Evolutionary conservation across 2,797 vertebrate genomes (phyloP), one percentile per base, ranked within the genome.

Genomic region (Ctenosaura bakeri): DNA sequence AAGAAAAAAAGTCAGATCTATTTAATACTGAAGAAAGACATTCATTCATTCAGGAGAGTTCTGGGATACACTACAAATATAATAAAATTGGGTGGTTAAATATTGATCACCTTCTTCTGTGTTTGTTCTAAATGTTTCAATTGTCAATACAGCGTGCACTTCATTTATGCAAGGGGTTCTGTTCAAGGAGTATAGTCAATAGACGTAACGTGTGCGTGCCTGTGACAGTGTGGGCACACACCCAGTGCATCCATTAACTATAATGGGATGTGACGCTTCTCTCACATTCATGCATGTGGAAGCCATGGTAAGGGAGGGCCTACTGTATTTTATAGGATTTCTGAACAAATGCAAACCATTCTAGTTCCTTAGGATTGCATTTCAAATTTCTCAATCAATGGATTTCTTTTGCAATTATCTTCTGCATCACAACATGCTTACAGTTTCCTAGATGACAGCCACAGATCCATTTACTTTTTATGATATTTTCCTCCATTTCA

Each of bases 11-110:
- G 38, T 89, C 74, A 95, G 91, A 94, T 50, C 76, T 94, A 95
- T 94, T 38, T 88, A 88, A 93, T 66, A 91, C 84, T 89, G 92
- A 93, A 92, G 64, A 92, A 91, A 83, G 92, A 94, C 94, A 81
- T 90, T 94, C 62, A 79, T 78, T 56, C 9, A 83, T 78, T 56
- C 16, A 83, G 89, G 90, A 91, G 92, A 59, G 77, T 88, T 77
- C 90, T 88, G 2, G 20, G 50, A 52, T 46, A 26, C 54, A 90
- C 35, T 79, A 87, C 81, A 85, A 62, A 88, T 87, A 90, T 95
- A 90, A 84, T n/a, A 22, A 78, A 42, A 64, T 87, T 85, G 62
- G 29, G n/a, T 81, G 85, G 2, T 50, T 92, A 7, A 16, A 6
- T 86, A 59, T 35, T 52, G 80, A 81, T 62, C 54, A 29, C 56